These are phyloP conservation scores for Carposina sasakii DNA, from an alignment of 1,140 invertebrate genomes.

Conservation along the genomic window DNA sequence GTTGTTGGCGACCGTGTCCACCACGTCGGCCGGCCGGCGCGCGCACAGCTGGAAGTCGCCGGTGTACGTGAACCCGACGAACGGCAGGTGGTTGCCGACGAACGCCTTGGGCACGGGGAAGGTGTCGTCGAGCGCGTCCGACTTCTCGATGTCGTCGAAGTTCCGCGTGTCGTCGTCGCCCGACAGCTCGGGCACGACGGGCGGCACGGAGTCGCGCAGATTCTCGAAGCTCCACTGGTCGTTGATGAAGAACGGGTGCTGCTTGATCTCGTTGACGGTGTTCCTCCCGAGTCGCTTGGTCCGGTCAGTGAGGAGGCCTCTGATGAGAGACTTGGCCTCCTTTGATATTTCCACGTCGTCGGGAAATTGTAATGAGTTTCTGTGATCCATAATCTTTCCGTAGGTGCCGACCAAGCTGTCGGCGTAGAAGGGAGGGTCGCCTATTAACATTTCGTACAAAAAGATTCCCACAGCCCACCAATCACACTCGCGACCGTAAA, in stretches of 20 bases:
- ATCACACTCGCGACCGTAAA: constrained; percentile 97
- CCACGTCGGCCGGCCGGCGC: constrained; percentile 55
- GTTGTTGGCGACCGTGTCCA: constrained; percentile 77
- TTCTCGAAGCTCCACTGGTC: constrained; percentile 99
- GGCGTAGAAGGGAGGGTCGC: constrained; percentile 99
- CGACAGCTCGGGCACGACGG: constrained; percentile 94
- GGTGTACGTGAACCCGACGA: constrained; percentile 98
- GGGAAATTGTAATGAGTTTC: constrained; percentile 96
- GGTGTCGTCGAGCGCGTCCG: constrained; percentile 89
- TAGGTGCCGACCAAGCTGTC: constrained; percentile 98
- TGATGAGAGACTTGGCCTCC: constrained; percentile 94
- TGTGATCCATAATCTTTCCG: constrained; percentile 99
- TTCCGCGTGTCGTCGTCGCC: constrained; percentile 98
- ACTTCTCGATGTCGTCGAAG: constrained; percentile 98
- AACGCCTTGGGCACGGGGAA: constrained; percentile 98
- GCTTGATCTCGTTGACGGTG: constrained; percentile 96
- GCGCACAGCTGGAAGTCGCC: constrained; percentile 85
- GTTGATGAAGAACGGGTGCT: constrained; percentile 96
- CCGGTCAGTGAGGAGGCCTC: constrained; percentile 94
- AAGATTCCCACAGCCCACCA: constrained; percentile 99
- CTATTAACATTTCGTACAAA: constrained; percentile 98
- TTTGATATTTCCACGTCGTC: constrained; percentile 94
- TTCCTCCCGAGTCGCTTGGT: constrained; percentile 92
- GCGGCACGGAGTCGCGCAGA: constrained; percentile 93
- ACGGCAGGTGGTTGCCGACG: constrained; percentile 98